Evolutionary conservation across 2,797 vertebrate genomes (phyloP), one percentile per base, ranked within the genome.

Genomic region (Sphenopsis melanotis): DNA sequence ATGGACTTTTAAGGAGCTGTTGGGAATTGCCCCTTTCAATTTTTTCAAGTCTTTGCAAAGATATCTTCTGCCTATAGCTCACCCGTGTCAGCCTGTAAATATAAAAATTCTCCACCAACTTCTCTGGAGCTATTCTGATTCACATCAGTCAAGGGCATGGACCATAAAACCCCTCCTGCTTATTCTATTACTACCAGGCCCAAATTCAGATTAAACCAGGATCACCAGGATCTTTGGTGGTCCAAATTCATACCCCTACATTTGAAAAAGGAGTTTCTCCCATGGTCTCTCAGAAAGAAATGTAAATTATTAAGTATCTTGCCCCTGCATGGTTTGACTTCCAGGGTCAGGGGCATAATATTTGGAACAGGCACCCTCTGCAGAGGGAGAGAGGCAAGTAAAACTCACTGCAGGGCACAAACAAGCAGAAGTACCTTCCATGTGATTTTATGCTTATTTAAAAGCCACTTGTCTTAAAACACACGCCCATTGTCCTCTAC

Each of bases 351-450:
- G 20, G 12, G 30, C 42, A 89, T 89, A 89, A 83, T 44, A 6
- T 74, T 78, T 79, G 42, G 14, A 84, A 46, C 2, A 39, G 6
- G 4, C 13, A 76, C 5, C 5, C 3, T 15, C 2, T 84, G 39
- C 17, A 69, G 29, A 42, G n/a, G 9, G 29, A 75, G 15, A 19
- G n/a, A 76, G 8, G 12, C 6, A 26, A 2, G 1, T 59, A 29
- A 83, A 74, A 26, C 12, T n/a, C 52, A n/a, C 5, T 65, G 30
- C 21, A 72, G 59, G 12, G 17, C n/a, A 56, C 19, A 68, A 71
- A n/a, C 0, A 4, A 37, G 49, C 5, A 55, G 49, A 47, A 81
- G 1, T 4, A 41, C 10, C 7, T 65, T 23, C 9, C 2, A 4
- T 30, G 47, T 70, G 11, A 8, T 66, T 78, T 66, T 41, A 32